Evolutionary conservation across 1,140 invertebrate species (phyloP), one percentile per base, ranked within the genome.

Genomic region (Drosophila quadrilineata): DNA sequence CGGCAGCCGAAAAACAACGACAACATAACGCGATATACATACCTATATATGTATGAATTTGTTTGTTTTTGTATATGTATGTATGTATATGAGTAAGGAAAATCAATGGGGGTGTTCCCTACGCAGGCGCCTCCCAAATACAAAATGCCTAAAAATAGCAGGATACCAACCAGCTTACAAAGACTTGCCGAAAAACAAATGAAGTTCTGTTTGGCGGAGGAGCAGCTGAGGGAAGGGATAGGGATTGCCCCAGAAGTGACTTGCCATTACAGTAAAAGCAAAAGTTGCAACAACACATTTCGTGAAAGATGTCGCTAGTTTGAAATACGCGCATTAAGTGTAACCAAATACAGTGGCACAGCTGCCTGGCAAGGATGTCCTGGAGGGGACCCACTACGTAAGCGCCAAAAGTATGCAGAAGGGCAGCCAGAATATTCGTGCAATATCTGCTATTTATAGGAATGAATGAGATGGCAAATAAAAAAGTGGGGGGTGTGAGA

Each of bases 381-480:
- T 0, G 19, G 17, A 1, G n/a, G 14, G 17, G n/a, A 19, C 12
- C 8, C 8, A 17, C 3, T 28, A 19, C n/a, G 40, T 16, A 14
- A 38, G 19, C 40, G n/a, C n/a, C n/a, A n/a, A n/a, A n/a, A n/a
- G n/a, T n/a, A 33, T 6, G 2, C n/a, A 48, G 28, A 54, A 28
- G 52, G 50, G 50, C 36, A 24, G 46, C 35, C 36, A 45, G 57
- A 80, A 74, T 70, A 49, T 71, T 76, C 59, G 72, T 43, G 64
- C 43, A 69, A n/a, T n/a, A n/a, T 54, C 64, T 76, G 77, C 79
- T 84, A 84, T 84, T 84, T 84, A 85, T 71, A 79, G 77, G 71
- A 62, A 38, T 22, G 41, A 67, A 59, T 6, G 24, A 2, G 10
- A 28, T 16, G 22, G 31, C 4, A 24, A 31, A n/a, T 12, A 8